Percentiles rank a stretch among this genome's conserved stretches.
phyloP scores from a whole-genome alignment of 2,888 invertebrate species.

The Priocnemis perturbator region DNA sequence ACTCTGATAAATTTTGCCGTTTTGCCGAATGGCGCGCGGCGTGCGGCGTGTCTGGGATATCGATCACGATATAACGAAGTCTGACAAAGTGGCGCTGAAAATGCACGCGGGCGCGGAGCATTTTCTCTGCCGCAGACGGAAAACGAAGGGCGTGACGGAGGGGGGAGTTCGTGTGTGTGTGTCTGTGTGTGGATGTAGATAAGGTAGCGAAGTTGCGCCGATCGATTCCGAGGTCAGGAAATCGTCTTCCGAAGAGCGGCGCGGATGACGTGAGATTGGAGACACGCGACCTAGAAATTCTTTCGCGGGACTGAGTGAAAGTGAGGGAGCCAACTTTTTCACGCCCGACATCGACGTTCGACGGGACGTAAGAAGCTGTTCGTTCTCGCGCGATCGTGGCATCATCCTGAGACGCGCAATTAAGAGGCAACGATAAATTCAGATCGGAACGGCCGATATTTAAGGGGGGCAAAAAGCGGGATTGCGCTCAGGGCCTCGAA shows the following conservation, averaged over 20 bases:
- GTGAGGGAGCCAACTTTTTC: slow-evolving; percentile 26
- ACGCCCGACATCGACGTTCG: neutral
- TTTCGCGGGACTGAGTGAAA: slow-evolving; percentile 40
- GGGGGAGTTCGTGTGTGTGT: too few relatives aligned
- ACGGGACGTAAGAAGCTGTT: neutral
- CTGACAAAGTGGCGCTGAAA: too few relatives aligned
- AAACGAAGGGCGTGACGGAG: too few relatives aligned
- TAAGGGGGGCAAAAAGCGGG: slow-evolving; percentile 40
- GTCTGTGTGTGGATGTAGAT: too few relatives aligned
- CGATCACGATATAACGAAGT: too few relatives aligned
- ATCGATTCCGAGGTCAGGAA: slow-evolving; percentile 21
- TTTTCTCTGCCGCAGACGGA: too few relatives aligned
- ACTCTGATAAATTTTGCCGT: neutral
- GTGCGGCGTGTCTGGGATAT: too few relatives aligned
- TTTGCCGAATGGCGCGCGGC: neutral
- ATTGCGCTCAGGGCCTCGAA: slow-evolving; percentile 40
- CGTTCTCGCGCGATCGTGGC: slow-evolving; percentile 12
- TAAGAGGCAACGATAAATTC: slow-evolving; percentile 52
- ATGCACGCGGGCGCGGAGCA: too few relatives aligned
- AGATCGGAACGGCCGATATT: slow-evolving; percentile 49
- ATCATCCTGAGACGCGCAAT: slow-evolving; percentile 47
- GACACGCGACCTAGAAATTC: slow-evolving; percentile 50
- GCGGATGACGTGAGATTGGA: slow-evolving; percentile 27
- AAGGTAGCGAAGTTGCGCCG: neutral
- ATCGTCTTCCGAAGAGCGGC: neutral